A percentile compares a stretch with the other conserved stretches of the same genome.
These are phyloP conservation scores for Polia nebulosa DNA, from an alignment of 2,888 invertebrate genomes.

Conservation along the genomic window DNA sequence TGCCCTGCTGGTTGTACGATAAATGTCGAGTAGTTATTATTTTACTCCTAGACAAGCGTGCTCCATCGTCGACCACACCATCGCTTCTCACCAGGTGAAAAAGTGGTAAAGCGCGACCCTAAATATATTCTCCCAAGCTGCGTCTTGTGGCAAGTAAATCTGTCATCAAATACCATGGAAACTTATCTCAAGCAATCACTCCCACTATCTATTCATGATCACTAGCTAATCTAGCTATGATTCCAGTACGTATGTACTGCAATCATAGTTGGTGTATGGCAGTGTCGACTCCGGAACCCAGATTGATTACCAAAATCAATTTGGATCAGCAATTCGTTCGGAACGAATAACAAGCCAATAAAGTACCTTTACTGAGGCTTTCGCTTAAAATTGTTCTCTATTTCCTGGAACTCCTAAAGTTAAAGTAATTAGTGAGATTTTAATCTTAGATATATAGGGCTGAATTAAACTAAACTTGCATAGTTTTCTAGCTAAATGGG, in stretches of 20 bases:
- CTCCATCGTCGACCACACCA: background rate
- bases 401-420: constrained; percentile 13
- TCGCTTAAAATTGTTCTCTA: constrained; percentile 21
- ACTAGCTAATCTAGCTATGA: background rate
- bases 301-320: constrained; percentile 42
- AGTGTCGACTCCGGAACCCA: constrained; percentile 1
- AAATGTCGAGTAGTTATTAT: background rate
- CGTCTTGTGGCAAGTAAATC: background rate
- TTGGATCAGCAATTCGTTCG: constrained; percentile 30
- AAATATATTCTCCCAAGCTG: background rate
- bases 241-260: no score
- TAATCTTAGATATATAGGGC: background rate
- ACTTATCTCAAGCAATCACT: background rate
- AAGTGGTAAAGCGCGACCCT: background rate
- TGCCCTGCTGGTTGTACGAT: background rate
- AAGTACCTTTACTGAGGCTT: constrained; percentile 1
- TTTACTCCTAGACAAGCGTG: background rate
- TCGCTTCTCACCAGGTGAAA: background rate
- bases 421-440: background rate
- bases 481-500: background rate
- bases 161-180: background rate
- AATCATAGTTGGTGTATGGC: no score
- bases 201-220: background rate
- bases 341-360: constrained; percentile 34
- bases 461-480: background rate